phyloP scores from a whole-genome alignment of 2,113 vertebrate species.

The Sialia sialis region DNA sequence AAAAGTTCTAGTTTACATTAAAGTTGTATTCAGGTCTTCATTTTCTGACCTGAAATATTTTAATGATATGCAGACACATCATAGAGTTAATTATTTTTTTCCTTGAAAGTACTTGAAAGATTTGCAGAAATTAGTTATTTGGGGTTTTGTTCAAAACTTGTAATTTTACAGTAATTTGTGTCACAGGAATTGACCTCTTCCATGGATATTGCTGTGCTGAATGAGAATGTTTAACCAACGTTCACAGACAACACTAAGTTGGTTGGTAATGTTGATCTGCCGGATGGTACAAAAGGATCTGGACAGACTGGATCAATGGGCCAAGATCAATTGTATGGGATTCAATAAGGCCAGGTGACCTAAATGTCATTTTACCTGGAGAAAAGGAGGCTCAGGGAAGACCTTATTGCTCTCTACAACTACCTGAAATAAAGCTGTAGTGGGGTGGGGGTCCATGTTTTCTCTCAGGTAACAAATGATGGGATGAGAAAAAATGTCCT shows the following conservation, averaged over 20 bases:
- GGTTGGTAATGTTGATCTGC: not conserved
- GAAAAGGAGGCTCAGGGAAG: not conserved
- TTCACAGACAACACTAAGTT: rapidly evolving
- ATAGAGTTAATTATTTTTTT: not conserved
- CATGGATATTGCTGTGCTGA: not conserved
- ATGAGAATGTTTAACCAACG: not conserved
- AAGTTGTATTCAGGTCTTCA: not conserved
- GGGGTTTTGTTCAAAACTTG: not conserved
- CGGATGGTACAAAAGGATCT: not conserved
- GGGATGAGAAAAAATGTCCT: not conserved
- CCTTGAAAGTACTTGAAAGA: not conserved
- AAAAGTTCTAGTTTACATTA: not conserved
- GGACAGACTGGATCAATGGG: too few relatives aligned
- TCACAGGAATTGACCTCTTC: not conserved
- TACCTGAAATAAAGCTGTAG: not conserved
- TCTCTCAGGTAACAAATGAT: not conserved
- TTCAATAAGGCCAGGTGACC: not conserved
- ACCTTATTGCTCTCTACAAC: rapidly evolving
- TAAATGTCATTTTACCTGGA: not conserved
- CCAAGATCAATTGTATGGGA: not conserved
- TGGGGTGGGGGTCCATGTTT: rapidly evolving
- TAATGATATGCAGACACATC: not conserved
- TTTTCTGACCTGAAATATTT: not conserved
- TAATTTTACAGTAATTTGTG: not conserved
- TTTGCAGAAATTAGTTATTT: not conserved